Evolutionary conservation across 2,113 vertebrate genomes (phyloP), one percentile per base, ranked within the genome.

Genomic region (Arothron firmamentum): DNA sequence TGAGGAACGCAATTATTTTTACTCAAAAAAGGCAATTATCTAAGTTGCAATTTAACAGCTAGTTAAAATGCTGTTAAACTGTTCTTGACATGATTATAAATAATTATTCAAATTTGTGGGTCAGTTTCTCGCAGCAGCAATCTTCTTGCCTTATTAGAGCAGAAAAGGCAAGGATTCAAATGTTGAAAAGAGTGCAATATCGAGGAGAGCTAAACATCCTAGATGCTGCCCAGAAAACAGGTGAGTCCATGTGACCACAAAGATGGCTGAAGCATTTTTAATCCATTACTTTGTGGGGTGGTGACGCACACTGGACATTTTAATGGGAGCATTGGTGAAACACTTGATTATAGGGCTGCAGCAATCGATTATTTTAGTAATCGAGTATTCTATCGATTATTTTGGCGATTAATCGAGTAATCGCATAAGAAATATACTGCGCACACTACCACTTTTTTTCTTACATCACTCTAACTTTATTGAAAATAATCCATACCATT

Each of bases 281-380:
- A 85, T 82, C 79, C 80, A 85, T 88, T 82, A 85, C 67, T 56
- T 62, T 62, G 67, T 78, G 78, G 74, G 75, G 72, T n/a, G 41
- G 54, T 56, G 67, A 72, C 80, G 82, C 77, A 76, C 67, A 61
- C 65, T 65, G 70, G 62, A 63, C 68, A 67, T 67, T 64, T 73
- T 84, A 78, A 81, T 79, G 72, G 69, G 58, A 74, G 65, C 68
- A 20, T 19, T 70, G 45, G 72, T 75, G 74, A 78, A 77, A 81
- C 72, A 68, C 55, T 7, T 28, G 25, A 28, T 28, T 28, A 28
- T 38, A n/a, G n/a, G n/a, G n/a, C n/a, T n/a, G n/a, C n/a, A n/a
- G n/a, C n/a, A n/a, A n/a, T n/a, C n/a, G n/a, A n/a, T n/a, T n/a
- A n/a, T n/a, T n/a, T n/a, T n/a, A n/a, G n/a, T n/a, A n/a, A n/a